Percentiles rank a stretch among this genome's conserved stretches.
Evolutionary conservation across 1,140 invertebrate genomes (phyloP).

Genomic region (Drosophila teissieri): DNA sequence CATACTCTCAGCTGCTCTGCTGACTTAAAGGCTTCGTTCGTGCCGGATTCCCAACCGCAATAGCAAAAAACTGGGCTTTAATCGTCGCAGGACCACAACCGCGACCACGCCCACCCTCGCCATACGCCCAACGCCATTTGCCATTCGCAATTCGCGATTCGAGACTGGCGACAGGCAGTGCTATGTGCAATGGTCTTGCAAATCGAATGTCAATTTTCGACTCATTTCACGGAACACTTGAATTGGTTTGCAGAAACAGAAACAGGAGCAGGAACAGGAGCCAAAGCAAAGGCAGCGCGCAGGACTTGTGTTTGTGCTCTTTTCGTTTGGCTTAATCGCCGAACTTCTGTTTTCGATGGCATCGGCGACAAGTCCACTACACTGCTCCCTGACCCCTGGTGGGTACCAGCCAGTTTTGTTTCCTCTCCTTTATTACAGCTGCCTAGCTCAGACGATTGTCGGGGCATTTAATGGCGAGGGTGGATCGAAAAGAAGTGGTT

Average conservation of each 20-base stretch:
- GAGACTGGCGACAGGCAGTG: slow-evolving; percentile 19
- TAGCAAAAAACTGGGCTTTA: slow-evolving; percentile 12
- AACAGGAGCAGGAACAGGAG: slow-evolving; percentile 20
- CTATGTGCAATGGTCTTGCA: slow-evolving; percentile 80
- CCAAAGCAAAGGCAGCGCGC: slow-evolving; percentile 1
- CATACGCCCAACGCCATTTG: background rate
- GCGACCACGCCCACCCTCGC: background rate
- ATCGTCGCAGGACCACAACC: slow-evolving; percentile 5
- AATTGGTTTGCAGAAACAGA: slow-evolving; percentile 63
- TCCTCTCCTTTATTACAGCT: slow-evolving; percentile 32
- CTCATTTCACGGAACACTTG: slow-evolving; percentile 84
- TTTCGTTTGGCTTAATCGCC: slow-evolving; percentile 58
- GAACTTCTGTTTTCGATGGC: slow-evolving; percentile 61
- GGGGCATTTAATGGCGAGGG: slow-evolving; percentile 21
- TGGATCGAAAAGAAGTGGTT: background rate
- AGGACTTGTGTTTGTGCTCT: slow-evolving; percentile 36
- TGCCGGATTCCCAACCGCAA: slow-evolving; percentile 18
- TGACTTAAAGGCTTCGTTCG: slow-evolving; percentile 32
- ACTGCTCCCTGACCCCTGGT: background rate
- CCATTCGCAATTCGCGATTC: background rate
- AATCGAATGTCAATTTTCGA: slow-evolving; percentile 84
- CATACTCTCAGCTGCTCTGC: slow-evolving; percentile 8
- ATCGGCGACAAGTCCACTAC: slow-evolving; percentile 44
- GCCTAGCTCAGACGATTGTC: slow-evolving; percentile 6
- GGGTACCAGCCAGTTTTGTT: slow-evolving; percentile 13